phyloP scores from a whole-genome alignment of 1,140 invertebrate species.

The Tribolium castaneum region DNA sequence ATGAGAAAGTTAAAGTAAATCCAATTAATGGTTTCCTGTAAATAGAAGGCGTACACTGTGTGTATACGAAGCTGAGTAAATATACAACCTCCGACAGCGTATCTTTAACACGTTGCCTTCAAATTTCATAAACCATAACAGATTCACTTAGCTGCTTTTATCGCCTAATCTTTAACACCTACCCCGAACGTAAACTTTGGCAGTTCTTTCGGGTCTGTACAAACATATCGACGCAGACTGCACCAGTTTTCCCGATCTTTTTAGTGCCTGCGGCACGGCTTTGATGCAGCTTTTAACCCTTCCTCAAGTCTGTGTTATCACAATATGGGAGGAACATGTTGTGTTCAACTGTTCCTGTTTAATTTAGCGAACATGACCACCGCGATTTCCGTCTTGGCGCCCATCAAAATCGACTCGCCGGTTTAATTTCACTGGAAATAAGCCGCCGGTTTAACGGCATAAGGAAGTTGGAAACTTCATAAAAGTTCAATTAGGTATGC shows the following conservation, averaged over 20 bases:
- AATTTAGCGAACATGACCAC: conserved; percentile 11
- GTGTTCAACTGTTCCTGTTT: conserved; percentile 28
- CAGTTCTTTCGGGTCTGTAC: conserved; percentile 40
- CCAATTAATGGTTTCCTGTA: conserved; percentile 48
- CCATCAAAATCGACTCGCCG: background rate
- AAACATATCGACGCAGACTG: conserved; percentile 40
- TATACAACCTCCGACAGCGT: conserved; percentile 41
- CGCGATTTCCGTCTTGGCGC: background rate
- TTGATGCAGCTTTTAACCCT: conserved; percentile 21
- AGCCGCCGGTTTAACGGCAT: background rate
- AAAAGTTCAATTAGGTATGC: conserved; percentile 33
- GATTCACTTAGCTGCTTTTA: conserved; percentile 46
- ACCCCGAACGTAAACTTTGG: conserved; percentile 49
- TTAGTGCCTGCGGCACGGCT: conserved; percentile 39
- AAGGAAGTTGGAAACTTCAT: conserved; percentile 5
- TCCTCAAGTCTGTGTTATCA: conserved; percentile 27
- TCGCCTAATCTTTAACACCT: conserved; percentile 50
- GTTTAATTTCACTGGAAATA: background rate
- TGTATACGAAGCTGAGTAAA: conserved; percentile 44
- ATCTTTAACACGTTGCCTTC: conserved; percentile 42
- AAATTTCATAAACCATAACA: conserved; percentile 46
- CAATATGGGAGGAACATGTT: conserved; percentile 25
- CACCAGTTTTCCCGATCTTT: conserved; percentile 12
- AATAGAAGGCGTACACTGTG: conserved; percentile 41
- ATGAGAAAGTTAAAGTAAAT: conserved; percentile 45